Evolutionary conservation across 2,113 vertebrate genomes (phyloP).

Genomic region (Hiodon tergisus): DNA sequence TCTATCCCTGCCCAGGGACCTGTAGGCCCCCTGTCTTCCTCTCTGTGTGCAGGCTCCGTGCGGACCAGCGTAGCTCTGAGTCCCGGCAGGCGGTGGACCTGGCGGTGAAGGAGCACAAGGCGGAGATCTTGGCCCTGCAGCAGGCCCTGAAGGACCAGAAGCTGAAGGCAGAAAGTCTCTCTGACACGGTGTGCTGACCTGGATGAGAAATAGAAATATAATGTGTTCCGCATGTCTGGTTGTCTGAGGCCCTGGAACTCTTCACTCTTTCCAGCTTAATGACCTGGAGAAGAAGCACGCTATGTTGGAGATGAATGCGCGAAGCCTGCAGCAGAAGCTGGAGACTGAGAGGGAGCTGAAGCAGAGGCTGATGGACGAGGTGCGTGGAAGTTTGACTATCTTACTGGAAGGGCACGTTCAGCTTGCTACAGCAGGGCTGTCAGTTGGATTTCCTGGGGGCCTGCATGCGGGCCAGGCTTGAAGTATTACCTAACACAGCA

Average conservation of each 20-base stretch:
- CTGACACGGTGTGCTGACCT: constrained; percentile 78
- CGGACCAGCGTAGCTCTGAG: constrained; percentile 91
- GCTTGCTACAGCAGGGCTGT: no score
- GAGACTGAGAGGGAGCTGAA: constrained; percentile 95
- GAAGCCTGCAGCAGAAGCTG: constrained; percentile 92
- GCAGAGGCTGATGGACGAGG: constrained; percentile 93
- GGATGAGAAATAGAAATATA: no score
- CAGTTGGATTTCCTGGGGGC: no score
- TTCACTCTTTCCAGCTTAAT: constrained; percentile 63
- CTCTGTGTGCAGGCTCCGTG: constrained; percentile 66
- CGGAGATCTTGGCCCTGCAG: constrained; percentile 90
- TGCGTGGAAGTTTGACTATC: constrained; percentile 38
- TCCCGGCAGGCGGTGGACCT: constrained; percentile 91
- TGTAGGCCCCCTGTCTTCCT: not conserved
- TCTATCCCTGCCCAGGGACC: not conserved
- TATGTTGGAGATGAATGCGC: constrained; percentile 96
- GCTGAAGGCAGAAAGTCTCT: constrained; percentile 92
- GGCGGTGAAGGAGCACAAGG: constrained; percentile 95
- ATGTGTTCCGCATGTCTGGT: not conserved
- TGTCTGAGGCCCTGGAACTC: not conserved
- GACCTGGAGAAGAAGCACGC: constrained; percentile 97
- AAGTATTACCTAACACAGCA: no score
- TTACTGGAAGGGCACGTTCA: no score
- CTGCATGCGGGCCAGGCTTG: no score
- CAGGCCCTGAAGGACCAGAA: constrained; percentile 98